phyloP scores from a whole-genome alignment of 2,888 invertebrate genomes.

The Zhuqinia jingwanae region DNA sequence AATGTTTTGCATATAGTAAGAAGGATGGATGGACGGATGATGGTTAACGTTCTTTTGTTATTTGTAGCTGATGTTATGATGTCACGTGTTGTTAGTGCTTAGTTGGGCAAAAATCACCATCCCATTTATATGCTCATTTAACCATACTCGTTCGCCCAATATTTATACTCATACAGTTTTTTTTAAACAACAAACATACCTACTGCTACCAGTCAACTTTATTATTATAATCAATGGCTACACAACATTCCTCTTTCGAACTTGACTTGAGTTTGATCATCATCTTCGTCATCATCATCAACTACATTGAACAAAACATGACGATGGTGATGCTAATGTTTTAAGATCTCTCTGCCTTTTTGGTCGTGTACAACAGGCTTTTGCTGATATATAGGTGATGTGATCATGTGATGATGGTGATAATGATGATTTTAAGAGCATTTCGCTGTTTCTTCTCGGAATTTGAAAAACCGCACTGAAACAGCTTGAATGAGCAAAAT shows the following conservation, averaged over 20 bases:
- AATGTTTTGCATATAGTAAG: background rate
- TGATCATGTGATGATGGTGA: background rate
- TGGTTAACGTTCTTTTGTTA: background rate
- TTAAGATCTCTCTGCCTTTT: background rate
- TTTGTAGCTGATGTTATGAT: constrained; percentile 36
- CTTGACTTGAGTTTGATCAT: background rate
- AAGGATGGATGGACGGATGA: too few relatives aligned
- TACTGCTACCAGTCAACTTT: background rate
- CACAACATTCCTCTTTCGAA: constrained; percentile 32
- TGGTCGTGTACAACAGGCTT: background rate
- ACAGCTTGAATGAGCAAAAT: background rate
- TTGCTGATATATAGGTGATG: constrained; percentile 14
- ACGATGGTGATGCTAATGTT: constrained; percentile 4
- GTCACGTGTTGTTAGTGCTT: constrained; percentile 61
- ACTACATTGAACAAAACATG: too few relatives aligned
- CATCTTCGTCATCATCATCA: too few relatives aligned
- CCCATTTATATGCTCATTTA: background rate
- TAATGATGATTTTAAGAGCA: constrained; percentile 36
- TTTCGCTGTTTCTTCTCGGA: constrained; percentile 41
- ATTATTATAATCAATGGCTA: constrained; percentile 31
- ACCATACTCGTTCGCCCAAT: too few relatives aligned
- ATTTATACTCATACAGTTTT: background rate
- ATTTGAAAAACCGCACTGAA: constrained; percentile 36
- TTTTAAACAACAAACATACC: background rate
- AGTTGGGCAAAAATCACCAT: constrained; percentile 5